Evolutionary conservation across 2,888 invertebrate species (phyloP).

Genomic region (Sarcophaga subvicina): DNA sequence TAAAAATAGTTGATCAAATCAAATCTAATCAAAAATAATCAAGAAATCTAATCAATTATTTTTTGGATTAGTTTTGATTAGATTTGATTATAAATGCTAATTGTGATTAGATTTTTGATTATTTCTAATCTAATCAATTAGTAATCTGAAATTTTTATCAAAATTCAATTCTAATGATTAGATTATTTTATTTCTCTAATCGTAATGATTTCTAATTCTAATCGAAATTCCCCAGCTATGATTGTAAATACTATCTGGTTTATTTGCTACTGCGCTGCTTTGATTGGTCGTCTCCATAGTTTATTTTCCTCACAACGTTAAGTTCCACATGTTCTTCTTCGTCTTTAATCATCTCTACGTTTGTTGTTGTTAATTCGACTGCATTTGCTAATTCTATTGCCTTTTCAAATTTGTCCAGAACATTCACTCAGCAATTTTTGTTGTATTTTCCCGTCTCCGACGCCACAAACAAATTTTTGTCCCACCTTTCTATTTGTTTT

Average conservation of each 20-base stretch:
- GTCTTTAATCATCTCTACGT: conserved; percentile 10
- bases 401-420: not conserved
- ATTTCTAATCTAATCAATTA: no score
- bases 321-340: conserved; percentile 9
- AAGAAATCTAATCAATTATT: no score
- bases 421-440: conserved; percentile 3
- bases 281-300: conserved; percentile 1
- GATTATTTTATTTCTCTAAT: no score
- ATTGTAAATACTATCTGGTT: not conserved
- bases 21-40: no score
- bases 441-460: not conserved
- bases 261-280: not conserved
- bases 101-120: no score
- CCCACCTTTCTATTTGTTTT: conserved; percentile 30
- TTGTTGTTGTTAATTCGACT: not conserved
- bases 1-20: no score
- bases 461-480: conserved; percentile 17
- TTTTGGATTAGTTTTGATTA: no score
- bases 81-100: no score
- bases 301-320: conserved; percentile 1
- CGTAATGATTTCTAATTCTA: no score
- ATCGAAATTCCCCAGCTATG: no score
- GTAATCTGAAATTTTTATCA: no score
- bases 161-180: no score
- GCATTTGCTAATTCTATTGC: not conserved